Evolutionary conservation across 2,797 vertebrate genomes (phyloP).

Genomic region (Sebastes oblongus): DNA sequence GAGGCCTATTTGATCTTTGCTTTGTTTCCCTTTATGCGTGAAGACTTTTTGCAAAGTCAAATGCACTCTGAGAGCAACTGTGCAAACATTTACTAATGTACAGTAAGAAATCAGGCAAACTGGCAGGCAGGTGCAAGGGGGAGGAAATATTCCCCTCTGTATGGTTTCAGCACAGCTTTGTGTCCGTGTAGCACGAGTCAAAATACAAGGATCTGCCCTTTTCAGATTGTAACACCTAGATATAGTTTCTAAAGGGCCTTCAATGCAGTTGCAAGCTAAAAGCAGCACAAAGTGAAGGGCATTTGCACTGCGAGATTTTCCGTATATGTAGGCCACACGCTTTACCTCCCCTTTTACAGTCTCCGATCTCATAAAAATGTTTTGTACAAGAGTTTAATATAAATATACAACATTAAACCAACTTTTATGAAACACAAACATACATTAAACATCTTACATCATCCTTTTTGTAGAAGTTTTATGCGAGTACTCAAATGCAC

Average conservation of each 20-base stretch:
- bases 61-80: background rate
- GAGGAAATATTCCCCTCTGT: slow-evolving; percentile 2
- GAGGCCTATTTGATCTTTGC: background rate
- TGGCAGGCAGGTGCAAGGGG: background rate
- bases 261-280: slow-evolving; percentile 24
- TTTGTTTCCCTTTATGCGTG: background rate
- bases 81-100: slow-evolving; percentile 20
- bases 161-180: slow-evolving; percentile 4
- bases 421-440: background rate
- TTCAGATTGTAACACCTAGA: slow-evolving; percentile 30
- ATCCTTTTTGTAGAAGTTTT: slow-evolving; percentile 13
- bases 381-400: background rate
- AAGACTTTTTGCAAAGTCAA: slow-evolving; percentile 8
- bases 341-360: background rate
- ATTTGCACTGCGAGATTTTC: slow-evolving; percentile 1
- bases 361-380: background rate
- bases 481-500: background rate
- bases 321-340: slow-evolving; percentile 30
- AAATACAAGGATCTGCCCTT: slow-evolving; percentile 31
- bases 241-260: slow-evolving; percentile 29
- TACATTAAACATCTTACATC: background rate
- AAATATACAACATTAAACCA: background rate
- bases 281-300: slow-evolving; percentile 34
- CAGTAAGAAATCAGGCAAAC: background rate
- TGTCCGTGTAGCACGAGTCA: slow-evolving; percentile 1